phyloP scores from a whole-genome alignment of 2,888 invertebrate genomes.

The Sarcophaga variegata region DNA sequence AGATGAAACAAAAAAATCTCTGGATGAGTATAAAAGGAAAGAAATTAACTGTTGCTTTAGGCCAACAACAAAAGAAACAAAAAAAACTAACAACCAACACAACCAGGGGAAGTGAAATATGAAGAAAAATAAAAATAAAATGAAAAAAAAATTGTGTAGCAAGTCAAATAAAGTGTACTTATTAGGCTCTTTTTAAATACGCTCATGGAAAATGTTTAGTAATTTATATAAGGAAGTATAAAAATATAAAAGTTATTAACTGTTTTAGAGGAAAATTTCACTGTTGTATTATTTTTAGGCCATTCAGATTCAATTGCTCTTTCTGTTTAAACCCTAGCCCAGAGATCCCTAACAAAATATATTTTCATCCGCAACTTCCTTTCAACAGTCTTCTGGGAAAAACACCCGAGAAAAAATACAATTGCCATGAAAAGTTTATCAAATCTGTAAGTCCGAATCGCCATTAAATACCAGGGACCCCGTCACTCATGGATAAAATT shows the following conservation, averaged over 20 bases:
- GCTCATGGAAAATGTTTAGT: conserved; percentile 9
- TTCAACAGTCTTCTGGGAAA: no score
- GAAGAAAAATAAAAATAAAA: background rate
- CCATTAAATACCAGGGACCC: no score
- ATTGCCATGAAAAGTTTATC: no score
- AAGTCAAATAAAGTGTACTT: conserved; percentile 51
- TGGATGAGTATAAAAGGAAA: conserved; percentile 20
- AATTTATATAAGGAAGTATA: background rate
- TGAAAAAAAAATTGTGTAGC: conserved; percentile 29
- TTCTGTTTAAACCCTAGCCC: no score
- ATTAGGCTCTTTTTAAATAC: conserved; percentile 32
- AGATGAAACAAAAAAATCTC: background rate
- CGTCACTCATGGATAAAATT: no score
- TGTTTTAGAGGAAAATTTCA: background rate
- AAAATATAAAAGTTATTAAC: background rate
- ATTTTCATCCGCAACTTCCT: no score
- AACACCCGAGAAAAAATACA: no score
- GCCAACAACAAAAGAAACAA: conserved; percentile 2
- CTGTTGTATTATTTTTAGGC: no score
- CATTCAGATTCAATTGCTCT: no score
- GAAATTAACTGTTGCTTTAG: conserved; percentile 62
- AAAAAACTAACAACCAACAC: background rate
- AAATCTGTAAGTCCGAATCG: no score
- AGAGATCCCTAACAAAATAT: no score
- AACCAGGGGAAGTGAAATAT: background rate